phyloP scores from a whole-genome alignment of 2,797 vertebrate species.

The Acanthiza pusilla region DNA sequence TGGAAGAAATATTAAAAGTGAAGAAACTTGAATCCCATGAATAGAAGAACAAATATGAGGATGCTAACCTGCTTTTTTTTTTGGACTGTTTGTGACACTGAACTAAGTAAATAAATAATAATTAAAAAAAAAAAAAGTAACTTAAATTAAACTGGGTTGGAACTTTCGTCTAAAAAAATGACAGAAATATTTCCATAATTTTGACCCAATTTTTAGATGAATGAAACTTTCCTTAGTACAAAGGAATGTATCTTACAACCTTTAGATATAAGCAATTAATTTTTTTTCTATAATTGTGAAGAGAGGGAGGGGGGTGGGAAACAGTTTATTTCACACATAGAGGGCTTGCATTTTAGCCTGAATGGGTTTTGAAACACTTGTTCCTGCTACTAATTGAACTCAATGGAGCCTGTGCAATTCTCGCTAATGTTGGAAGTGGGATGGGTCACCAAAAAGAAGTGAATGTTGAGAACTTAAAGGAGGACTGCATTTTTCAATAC shows the following conservation, averaged over 20 bases:
- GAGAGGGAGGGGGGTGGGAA: slow-evolving; percentile 31
- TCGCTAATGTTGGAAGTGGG: slow-evolving; percentile 59
- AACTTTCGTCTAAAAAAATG: slow-evolving; percentile 36
- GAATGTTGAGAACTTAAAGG: slow-evolving; percentile 70
- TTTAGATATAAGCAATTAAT: slow-evolving; percentile 37
- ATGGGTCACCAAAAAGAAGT: slow-evolving; percentile 66
- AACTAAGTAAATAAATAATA: slow-evolving; percentile 59
- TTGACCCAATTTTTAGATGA: slow-evolving; percentile 47
- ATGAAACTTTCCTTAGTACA: slow-evolving; percentile 50
- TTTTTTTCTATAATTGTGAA: slow-evolving; percentile 39
- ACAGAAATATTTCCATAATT: neutral
- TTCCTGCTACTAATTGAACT: slow-evolving; percentile 69
- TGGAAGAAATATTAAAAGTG: slow-evolving; percentile 31
- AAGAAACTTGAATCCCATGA: slow-evolving; percentile 58
- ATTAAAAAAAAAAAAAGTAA: slow-evolving; percentile 10
- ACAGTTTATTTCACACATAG: slow-evolving; percentile 30
- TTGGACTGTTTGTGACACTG: slow-evolving; percentile 68
- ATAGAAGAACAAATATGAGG: slow-evolving; percentile 51
- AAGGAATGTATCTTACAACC: slow-evolving; percentile 61
- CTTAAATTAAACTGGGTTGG: slow-evolving; percentile 57
- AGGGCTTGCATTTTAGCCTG: slow-evolving; percentile 61
- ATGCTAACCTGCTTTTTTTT: slow-evolving; percentile 43
- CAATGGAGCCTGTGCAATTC: slow-evolving; percentile 69
- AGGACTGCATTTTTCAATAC: slow-evolving; percentile 82
- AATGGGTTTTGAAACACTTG: slow-evolving; percentile 43